Percentiles rank a stretch among this genome's conserved stretches.
phyloP scores from a whole-genome alignment of 2,113 vertebrate genomes.

The Martes martes region DNA sequence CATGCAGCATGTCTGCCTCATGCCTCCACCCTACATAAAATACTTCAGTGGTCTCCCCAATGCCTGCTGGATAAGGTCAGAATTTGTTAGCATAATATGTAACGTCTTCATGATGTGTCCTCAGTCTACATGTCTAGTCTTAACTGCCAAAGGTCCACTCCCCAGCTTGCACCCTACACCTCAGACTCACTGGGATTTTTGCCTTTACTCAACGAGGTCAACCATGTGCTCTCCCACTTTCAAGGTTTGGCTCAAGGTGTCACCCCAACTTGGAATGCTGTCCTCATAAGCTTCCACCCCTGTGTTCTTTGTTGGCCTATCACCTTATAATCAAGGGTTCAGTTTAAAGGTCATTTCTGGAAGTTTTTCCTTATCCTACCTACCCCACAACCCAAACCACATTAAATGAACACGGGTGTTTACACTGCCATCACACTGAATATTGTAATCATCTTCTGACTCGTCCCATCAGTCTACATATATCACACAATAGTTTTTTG shows the following conservation, averaged over 20 bases:
- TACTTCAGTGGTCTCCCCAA: background rate
- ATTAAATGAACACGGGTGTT: background rate
- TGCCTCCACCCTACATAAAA: background rate
- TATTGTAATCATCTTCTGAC: background rate
- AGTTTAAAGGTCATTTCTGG: background rate
- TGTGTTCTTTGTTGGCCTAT: background rate
- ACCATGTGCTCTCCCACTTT: background rate
- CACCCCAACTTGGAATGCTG: background rate
- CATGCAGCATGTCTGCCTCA: background rate
- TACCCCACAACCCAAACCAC: background rate
- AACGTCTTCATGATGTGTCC: background rate
- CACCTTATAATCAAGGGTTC: background rate
- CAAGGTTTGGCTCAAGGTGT: background rate
- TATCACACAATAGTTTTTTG: background rate
- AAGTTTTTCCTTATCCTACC: background rate
- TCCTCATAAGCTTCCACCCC: background rate
- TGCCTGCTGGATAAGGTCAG: background rate
- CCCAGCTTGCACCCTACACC: background rate
- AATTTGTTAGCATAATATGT: background rate
- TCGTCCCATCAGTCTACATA: background rate
- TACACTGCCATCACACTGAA: background rate
- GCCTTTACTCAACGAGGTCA: background rate
- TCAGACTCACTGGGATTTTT: background rate
- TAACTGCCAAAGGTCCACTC: background rate
- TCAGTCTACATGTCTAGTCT: background rate